Conservation (phyloP, 53 echinoderm and acorn worm species). For the Patiria pectinifera region DNA sequence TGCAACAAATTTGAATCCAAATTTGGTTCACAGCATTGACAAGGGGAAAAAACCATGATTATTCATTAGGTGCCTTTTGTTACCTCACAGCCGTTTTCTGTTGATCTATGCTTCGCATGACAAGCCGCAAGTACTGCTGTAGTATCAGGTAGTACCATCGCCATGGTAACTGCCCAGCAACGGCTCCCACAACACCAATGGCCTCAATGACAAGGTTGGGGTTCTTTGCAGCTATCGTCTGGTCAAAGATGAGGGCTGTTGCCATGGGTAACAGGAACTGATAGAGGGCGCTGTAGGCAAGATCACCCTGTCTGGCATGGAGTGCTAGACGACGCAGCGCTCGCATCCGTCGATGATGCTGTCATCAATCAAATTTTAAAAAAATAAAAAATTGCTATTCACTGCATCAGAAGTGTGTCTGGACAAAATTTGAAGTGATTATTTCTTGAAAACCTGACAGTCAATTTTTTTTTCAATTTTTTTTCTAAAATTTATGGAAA, state of each 20-base stretch:
- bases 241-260: conserved; percentile 90
- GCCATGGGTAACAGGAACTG: conserved; percentile 86
- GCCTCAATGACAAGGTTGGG: conserved; percentile 88
- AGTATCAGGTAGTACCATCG: conserved; percentile 75
- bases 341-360: conserved; percentile 92
- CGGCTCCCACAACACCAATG: conserved; percentile 83
- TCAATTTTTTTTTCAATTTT: too few relatives aligned
- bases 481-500: too few relatives aligned
- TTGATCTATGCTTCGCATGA: conserved; percentile 73
- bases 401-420: too few relatives aligned
- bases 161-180: conserved; percentile 87
- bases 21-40: too few relatives aligned
- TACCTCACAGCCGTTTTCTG: conserved; percentile 96
- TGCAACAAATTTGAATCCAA: too few relatives aligned
- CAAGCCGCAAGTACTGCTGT: conserved; percentile 90
- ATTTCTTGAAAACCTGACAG: too few relatives aligned
- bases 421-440: too few relatives aligned
- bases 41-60: too few relatives aligned
- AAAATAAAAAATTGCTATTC: too few relatives aligned
- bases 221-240: conserved; percentile 73
- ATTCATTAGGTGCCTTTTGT: background rate
- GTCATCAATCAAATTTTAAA: background rate
- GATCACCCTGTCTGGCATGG: conserved; percentile 72
- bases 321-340: conserved; percentile 82
- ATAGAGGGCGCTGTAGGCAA: conserved; percentile 71